Evolutionary conservation across 2,888 invertebrate species (phyloP).

Genomic region (Ariolimax columbianus): DNA sequence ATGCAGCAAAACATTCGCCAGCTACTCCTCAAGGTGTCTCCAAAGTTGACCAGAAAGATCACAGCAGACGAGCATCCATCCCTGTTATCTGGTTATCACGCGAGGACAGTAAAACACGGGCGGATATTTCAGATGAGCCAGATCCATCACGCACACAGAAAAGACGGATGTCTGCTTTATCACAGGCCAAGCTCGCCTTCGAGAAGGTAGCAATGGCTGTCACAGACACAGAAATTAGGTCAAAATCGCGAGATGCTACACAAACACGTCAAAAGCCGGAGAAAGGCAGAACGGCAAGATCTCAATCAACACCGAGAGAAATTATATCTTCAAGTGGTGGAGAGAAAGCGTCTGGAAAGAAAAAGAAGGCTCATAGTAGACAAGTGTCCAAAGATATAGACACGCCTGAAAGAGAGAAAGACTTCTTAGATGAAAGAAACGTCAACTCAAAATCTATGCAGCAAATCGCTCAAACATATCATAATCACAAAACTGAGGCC

Average conservation of each 20-base stretch:
- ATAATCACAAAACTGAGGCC: conserved; percentile 12
- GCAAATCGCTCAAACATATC: conserved; percentile 17
- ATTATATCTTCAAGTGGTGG: conserved; percentile 1
- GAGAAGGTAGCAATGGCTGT: conserved; percentile 52
- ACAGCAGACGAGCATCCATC: conserved; percentile 11
- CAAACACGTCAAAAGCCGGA: not conserved
- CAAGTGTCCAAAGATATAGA: conserved; percentile 8
- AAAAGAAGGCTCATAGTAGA: conserved; percentile 20
- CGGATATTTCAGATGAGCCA: conserved; percentile 9
- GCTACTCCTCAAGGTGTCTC: not conserved
- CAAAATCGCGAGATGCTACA: not conserved
- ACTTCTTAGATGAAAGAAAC: not conserved
- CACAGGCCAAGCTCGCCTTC: conserved; percentile 42
- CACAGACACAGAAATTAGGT: conserved; percentile 21
- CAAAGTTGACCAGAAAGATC: not conserved
- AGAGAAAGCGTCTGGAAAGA: not conserved
- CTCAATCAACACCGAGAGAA: conserved; percentile 40
- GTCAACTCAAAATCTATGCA: conserved; percentile 36
- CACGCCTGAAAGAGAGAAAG: not conserved
- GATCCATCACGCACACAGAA: not conserved
- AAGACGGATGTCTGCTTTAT: conserved; percentile 31
- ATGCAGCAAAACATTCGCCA: not conserved
- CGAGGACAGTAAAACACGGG: conserved; percentile 34
- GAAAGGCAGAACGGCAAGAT: conserved; percentile 31
- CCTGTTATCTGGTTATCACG: conserved; percentile 37